Evolutionary conservation across 2,888 invertebrate species (phyloP), one percentile per base, ranked within the genome.

Genomic region (Pandemis heparana): DNA sequence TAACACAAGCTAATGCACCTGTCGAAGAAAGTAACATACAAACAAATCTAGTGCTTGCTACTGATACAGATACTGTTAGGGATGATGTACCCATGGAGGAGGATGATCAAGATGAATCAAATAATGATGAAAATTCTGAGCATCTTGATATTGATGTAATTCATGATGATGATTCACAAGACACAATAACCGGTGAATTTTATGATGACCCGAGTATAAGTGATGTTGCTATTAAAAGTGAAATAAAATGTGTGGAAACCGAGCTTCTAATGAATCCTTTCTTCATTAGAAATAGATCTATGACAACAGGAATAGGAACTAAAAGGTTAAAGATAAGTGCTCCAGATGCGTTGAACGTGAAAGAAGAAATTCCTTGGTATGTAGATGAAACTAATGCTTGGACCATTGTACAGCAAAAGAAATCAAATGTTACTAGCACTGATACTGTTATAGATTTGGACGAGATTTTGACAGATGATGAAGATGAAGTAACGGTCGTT

Each of bases 211-310:
- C 14, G 41, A 51, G 23, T 18, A 39, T 16, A n/a, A 8, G 39
- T 60, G 10, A 16, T 16, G 14, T 59, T 12, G 8, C 32, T 7
- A 2, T 32, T 32, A 32, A 14, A 9, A 16, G 23, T 51, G 56
- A 72, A 39, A 53, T 68, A 56, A 72, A 68, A 39, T 68, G 53
- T 63, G 56, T 63, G 7, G 56, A 62, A 0, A 38, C 53, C 0
- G 46, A 62, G 46, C 18, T 61, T 0, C 43, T 67, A 8, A 43
- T 71, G 10, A 53, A 32, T 9, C 60, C 66, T 61, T 39, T 16
- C 16, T 5, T 41, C 16, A 5, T 9, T 18, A 53, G 51, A 53
- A 53, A 18, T 0, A 53, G 16, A 12, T 56, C 7, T 1, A 4
- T 12, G 4, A 12, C 23, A 23, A 10, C 23, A 12, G 12, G 23